Base-by-base conservation (phyloP, 2,797 vertebrate genomes). In the Danio kyathit region DNA sequence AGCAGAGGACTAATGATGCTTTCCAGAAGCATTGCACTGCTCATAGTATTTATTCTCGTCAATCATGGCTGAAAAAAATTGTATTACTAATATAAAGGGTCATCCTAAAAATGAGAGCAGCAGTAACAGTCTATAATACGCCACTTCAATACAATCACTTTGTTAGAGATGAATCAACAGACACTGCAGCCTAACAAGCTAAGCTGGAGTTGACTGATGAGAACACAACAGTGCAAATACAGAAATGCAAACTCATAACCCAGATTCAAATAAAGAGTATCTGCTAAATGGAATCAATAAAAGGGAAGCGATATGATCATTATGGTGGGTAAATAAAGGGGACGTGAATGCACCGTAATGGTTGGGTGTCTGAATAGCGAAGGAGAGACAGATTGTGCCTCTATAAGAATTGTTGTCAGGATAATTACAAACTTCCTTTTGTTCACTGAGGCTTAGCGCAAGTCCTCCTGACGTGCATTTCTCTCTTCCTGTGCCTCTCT, bases 351-450 rank as follows among this genome's bases (percentile, higher is more conserved):
- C 49, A 60, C 64, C 29, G 38, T 64, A 51, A 29, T 65, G 21
- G 52, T 29, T 56, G n/a, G 52, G 67, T 16, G 13, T 74, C 7
- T 78, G 60, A 63, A 75, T 14, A 46, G 59, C 54, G 12, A 79
- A 75, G 46, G 51, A 61, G 38, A 75, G 79, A 72, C 46, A 10
- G 52, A 70, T 73, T 81, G 41, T 64, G 13, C 70, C 70, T 79
- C 60, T 81, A 51, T 81, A 56, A 81, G 75, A 82, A 63, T 76
- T 19, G 75, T 56, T 54, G 75, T 75, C 79, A 66, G 46, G 75
- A 86, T 81, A 86, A 86, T 86, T 81, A 72, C 74, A 71, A 73
- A 85, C 79, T 79, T 78, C 52, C 59, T 59, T 78, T 77, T 60
- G 65, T 38, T 51, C 38, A 77, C 61, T 69, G 67, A 80, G 38